phyloP scores from a whole-genome alignment of 1,140 invertebrate species.

The Drosophila persimilis region DNA sequence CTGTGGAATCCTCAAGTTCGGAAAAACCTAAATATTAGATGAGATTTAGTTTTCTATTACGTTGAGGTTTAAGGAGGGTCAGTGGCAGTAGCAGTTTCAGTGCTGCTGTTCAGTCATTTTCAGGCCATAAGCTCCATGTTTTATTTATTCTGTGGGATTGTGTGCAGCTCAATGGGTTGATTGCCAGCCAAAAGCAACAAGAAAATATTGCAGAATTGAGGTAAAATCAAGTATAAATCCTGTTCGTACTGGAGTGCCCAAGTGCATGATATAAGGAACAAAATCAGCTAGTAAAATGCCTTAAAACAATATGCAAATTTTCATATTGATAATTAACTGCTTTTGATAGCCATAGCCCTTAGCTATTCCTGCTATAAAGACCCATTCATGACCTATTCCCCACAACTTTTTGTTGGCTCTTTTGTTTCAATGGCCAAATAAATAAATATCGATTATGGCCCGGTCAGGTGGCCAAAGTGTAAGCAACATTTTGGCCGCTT shows the following conservation, averaged over 20 bases:
- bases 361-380: conserved; percentile 1
- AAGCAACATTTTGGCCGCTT: conserved; percentile 47
- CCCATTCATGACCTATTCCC: neutral
- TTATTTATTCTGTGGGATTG: conserved; percentile 62
- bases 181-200: conserved; percentile 30
- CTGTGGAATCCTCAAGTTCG: conserved; percentile 24
- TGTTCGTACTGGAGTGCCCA: neutral
- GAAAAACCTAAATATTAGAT: conserved; percentile 73
- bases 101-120: conserved; percentile 55
- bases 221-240: conserved; percentile 7
- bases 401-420: conserved; percentile 38
- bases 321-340: no score
- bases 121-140: conserved; percentile 60
- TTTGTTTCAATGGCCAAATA: conserved; percentile 65
- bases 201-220: conserved; percentile 8
- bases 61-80: neutral
- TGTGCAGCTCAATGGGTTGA: conserved; percentile 52
- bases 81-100: conserved; percentile 8
- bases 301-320: no score
- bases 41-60: conserved; percentile 66
- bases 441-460: conserved; percentile 71
- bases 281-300: no score
- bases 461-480: conserved; percentile 39
- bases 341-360: conserved; percentile 26
- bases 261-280: no score